Conservation (phyloP, 2,888 invertebrate species). For the Patella pellucida region DNA sequence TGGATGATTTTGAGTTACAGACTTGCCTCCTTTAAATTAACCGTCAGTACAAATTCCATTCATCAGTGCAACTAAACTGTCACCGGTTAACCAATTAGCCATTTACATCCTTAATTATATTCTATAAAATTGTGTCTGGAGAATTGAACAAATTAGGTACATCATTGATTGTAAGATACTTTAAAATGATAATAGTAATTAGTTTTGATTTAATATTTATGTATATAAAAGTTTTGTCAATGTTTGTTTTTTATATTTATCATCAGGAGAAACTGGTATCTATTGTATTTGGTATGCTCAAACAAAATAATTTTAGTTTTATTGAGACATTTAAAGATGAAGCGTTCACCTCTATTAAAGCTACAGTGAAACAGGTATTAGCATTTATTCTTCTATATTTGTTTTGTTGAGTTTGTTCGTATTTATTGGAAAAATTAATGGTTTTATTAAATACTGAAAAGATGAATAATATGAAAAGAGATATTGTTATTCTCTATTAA, state of each 20-base stretch:
- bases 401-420: no score
- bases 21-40: no score
- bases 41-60: no score
- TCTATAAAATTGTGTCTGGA: background rate
- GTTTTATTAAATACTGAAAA: no score
- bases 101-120: no score
- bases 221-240: background rate
- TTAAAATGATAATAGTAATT: background rate
- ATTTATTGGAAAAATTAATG: no score
- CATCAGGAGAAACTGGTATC: conserved; percentile 86
- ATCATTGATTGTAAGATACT: background rate
- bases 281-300: conserved; percentile 89
- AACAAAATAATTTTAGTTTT: conserved; percentile 88
- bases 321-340: conserved; percentile 82
- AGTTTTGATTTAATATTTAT: conserved; percentile 1
- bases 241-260: conserved; percentile 10
- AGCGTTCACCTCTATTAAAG: conserved; percentile 88
- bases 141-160: background rate
- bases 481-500: no score
- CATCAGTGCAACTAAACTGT: no score
- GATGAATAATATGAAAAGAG: no score
- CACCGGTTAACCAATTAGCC: no score
- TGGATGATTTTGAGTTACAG: no score
- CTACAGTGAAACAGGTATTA: conserved; percentile 84
- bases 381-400: background rate